These are phyloP conservation scores for Nasonia longicornis DNA, from an alignment of 1,140 invertebrate species.

Conservation along the genomic window DNA sequence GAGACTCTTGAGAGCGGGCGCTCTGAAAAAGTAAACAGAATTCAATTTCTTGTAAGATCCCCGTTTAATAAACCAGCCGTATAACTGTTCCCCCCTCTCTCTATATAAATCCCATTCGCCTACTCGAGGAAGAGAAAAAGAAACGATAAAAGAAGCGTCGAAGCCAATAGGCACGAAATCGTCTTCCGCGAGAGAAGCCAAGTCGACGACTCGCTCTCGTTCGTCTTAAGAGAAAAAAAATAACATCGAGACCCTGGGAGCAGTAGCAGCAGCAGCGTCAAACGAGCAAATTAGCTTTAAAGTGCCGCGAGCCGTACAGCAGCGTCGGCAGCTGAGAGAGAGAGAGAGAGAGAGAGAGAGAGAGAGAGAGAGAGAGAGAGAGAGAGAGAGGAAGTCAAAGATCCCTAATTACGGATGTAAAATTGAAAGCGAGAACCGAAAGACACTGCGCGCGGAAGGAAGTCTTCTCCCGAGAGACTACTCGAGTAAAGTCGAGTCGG, in stretches of 20 bases:
- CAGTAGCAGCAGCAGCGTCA: conserved; percentile 3
- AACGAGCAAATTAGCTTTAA: conserved; percentile 40
- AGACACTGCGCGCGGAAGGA: not conserved
- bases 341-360: not conserved
- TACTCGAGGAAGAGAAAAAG: not conserved
- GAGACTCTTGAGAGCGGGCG: no score
- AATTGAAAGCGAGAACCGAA: conserved; percentile 36
- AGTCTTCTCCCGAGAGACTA: conserved; percentile 14
- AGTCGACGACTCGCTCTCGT: not conserved
- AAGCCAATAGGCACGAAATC: conserved; percentile 6
- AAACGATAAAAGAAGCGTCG: conserved; percentile 15
- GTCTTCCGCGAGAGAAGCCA: conserved; percentile 6
- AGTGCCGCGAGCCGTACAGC: conserved; percentile 4
- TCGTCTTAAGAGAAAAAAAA: conserved; percentile 5
- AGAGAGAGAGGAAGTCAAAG: conserved; percentile 27
- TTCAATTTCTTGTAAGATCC: conserved; percentile 17
- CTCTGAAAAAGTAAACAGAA: not conserved
- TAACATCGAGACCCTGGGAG: conserved; percentile 18
- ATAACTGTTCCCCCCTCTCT: not conserved
- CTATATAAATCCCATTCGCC: no score
- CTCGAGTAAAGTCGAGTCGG: conserved; percentile 6
- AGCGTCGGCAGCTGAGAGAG: not conserved
- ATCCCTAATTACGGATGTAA: conserved; percentile 41
- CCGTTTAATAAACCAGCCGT: not conserved
- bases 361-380: not conserved